A percentile compares a stretch with the other conserved stretches of the same genome.
phyloP scores from a whole-genome alignment of 2,113 vertebrate genomes.

The Tamias sibiricus region DNA sequence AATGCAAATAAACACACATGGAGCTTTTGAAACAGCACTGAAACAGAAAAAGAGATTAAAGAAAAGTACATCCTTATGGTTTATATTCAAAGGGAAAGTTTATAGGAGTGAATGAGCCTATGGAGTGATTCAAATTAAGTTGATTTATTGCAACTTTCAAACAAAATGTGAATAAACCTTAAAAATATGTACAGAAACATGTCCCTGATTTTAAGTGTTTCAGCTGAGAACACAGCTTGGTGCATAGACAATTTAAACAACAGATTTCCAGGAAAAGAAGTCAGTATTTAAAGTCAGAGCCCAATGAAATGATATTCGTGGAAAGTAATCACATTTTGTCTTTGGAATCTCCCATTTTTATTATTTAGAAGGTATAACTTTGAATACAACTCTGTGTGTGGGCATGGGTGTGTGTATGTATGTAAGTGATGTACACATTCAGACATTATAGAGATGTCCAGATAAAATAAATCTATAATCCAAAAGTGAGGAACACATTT shows the following conservation, averaged over 20 bases:
- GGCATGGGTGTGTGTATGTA: background rate
- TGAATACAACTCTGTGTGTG: conserved; percentile 72
- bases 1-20: background rate
- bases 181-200: conserved; percentile 74
- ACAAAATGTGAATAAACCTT: conserved; percentile 69
- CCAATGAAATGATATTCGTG: conserved; percentile 81
- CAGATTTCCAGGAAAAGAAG: conserved; percentile 82
- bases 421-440: background rate
- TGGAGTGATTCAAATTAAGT: conserved; percentile 64
- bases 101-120: conserved; percentile 46
- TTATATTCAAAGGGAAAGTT: conserved; percentile 54
- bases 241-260: conserved; percentile 86
- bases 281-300: conserved; percentile 86
- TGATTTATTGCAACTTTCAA: conserved; percentile 78
- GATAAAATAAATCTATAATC: conserved; percentile 26
- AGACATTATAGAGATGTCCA: background rate
- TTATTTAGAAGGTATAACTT: conserved; percentile 71
- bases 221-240: conserved; percentile 80
- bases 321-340: conserved; percentile 82
- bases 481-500: background rate
- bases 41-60: conserved; percentile 55
- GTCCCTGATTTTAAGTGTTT: conserved; percentile 78
- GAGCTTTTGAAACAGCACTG: conserved; percentile 44
- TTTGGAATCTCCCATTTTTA: conserved; percentile 82
- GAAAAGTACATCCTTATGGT: conserved; percentile 23